Evolutionary conservation across 2,888 invertebrate species (phyloP).

Genomic region (Lasioglossum malachurum): DNA sequence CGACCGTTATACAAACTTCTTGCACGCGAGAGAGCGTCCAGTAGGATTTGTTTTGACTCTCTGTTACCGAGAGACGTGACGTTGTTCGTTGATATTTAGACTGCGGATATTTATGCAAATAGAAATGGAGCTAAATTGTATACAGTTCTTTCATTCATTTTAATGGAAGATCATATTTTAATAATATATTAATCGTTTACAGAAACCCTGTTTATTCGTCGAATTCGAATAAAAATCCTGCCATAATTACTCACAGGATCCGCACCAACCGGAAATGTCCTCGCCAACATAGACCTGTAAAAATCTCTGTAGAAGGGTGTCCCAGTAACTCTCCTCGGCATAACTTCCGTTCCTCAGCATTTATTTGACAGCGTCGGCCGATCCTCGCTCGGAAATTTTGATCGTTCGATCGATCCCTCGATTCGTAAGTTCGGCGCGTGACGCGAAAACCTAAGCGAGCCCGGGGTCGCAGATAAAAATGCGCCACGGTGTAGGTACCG

Average conservation of each 20-base stretch:
- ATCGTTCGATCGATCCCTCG: not conserved
- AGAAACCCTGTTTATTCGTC: too few species aligned
- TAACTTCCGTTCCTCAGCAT: constrained; percentile 15
- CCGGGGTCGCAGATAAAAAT: not conserved
- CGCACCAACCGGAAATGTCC: not conserved
- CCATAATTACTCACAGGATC: constrained; percentile 43
- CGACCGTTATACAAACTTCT: constrained; percentile 54
- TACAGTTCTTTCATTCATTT: too few species aligned
- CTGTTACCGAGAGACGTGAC: not conserved
- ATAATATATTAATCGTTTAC: too few species aligned
- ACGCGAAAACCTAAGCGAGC: not conserved
- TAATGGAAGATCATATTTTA: too few species aligned
- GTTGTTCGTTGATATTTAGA: not conserved
- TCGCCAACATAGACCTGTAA: constrained; percentile 31
- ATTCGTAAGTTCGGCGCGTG: not conserved
- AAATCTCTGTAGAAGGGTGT: constrained; percentile 17
- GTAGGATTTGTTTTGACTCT: constrained; percentile 13
- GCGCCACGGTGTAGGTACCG: not conserved
- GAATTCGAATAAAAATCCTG: not conserved
- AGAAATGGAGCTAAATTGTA: too few species aligned
- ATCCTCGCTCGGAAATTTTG: not conserved
- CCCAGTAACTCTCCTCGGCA: not conserved
- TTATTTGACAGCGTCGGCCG: constrained; percentile 18
- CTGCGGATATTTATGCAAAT: not conserved
- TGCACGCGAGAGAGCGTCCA: not conserved